These are phyloP conservation scores for Alloplasta piceator DNA, from an alignment of 2,888 invertebrate genomes.

Conservation along the genomic window DNA sequence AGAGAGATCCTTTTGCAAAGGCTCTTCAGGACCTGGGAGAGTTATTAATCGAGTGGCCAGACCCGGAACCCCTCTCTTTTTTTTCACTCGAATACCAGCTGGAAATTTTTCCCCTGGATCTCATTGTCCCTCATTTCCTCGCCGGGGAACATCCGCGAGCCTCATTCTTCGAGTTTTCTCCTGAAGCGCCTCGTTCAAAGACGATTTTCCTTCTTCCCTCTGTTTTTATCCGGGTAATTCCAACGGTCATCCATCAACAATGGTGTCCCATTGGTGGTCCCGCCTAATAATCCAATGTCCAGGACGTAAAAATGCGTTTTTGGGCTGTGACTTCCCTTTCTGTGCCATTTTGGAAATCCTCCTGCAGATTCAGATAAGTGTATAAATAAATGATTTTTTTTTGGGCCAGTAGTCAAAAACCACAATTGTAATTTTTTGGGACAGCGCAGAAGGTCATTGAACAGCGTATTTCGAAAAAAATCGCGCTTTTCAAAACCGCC, in stretches of 20 bases:
- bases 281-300: slow-evolving; percentile 63
- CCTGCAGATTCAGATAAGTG: too few relatives aligned
- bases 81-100: slow-evolving; percentile 6
- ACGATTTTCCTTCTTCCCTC: neutral
- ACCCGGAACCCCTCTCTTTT: neutral
- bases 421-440: too few relatives aligned
- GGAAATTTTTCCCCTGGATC: slow-evolving; percentile 44
- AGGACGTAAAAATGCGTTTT: slow-evolving; percentile 42
- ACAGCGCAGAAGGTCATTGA: too few relatives aligned
- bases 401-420: too few relatives aligned
- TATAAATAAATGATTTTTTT: too few relatives aligned
- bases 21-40: neutral
- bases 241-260: too few relatives aligned
- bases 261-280: slow-evolving; percentile 47
- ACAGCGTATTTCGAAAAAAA: too few relatives aligned
- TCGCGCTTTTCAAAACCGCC: too few relatives aligned
- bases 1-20: neutral
- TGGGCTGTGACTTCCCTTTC: neutral
- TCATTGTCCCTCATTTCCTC: slow-evolving; percentile 22
- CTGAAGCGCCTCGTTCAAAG: too few relatives aligned
- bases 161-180: too few relatives aligned
- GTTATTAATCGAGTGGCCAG: slow-evolving; percentile 59
- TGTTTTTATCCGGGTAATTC: too few relatives aligned
- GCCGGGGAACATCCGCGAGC: neutral
- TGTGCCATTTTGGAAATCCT: too few relatives aligned